phyloP scores from a whole-genome alignment of 2,888 invertebrate species.

The Lampropteryx suffumata region DNA sequence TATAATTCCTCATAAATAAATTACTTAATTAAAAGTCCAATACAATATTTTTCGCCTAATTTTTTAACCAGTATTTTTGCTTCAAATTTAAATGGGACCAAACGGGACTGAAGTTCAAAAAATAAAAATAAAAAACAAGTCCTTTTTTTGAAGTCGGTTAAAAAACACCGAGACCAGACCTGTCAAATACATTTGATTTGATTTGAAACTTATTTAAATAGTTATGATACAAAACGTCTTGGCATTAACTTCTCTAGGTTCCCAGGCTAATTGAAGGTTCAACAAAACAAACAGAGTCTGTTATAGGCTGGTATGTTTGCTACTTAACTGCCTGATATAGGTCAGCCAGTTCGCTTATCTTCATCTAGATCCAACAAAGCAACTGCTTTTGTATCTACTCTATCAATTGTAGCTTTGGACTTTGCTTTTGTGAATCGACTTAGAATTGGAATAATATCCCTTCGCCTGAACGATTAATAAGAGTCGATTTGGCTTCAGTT shows the following conservation, averaged over 20 bases:
- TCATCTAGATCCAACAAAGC: constrained; percentile 19
- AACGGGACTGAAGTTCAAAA: too few species aligned
- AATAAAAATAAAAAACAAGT: too few species aligned
- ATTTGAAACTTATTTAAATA: too few species aligned
- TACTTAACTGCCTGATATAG: constrained; percentile 7
- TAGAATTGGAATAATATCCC: constrained; percentile 66
- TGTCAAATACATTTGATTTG: too few species aligned
- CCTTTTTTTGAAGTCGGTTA: too few species aligned
- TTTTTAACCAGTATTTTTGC: too few species aligned
- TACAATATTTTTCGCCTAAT: too few species aligned
- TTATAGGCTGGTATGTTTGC: neutral
- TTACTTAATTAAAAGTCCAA: too few species aligned
- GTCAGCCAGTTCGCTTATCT: constrained; percentile 24
- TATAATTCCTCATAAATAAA: too few species aligned
- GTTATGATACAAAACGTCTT: too few species aligned
- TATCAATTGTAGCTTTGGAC: constrained; percentile 21
- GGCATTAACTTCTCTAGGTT: neutral
- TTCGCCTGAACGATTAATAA: constrained; percentile 70
- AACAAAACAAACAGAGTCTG: neutral
- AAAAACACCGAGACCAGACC: too few species aligned
- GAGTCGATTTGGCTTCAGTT: constrained; percentile 68
- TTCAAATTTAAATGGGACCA: too few species aligned
- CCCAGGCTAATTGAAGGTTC: neutral
- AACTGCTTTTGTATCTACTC: constrained; percentile 6
- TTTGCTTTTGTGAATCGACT: constrained; percentile 63